Evolutionary conservation across 2,888 invertebrate species (phyloP).

Genomic region (Melieria omissa): DNA sequence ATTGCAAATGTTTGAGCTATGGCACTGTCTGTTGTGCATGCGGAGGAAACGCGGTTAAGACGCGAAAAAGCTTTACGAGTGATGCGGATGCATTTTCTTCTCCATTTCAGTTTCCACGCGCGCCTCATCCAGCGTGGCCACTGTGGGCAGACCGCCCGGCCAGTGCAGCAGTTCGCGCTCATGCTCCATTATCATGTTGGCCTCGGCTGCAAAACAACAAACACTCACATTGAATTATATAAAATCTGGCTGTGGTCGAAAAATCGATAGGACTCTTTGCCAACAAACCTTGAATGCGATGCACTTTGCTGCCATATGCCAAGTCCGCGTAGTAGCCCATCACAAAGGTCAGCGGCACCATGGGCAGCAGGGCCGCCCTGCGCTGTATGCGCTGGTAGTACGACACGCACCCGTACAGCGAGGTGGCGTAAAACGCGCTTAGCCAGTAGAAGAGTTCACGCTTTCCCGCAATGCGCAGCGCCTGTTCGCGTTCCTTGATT

Average conservation of each 20-base stretch:
- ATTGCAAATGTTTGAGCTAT: slow-evolving; percentile 19
- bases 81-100: slow-evolving; percentile 73
- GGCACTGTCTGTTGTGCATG: background rate
- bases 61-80: slow-evolving; percentile 57
- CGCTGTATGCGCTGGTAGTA: slow-evolving; percentile 74
- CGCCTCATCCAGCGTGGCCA: slow-evolving; percentile 77
- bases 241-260: background rate
- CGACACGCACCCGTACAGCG: slow-evolving; percentile 68
- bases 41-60: background rate
- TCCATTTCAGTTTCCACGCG: slow-evolving; percentile 74
- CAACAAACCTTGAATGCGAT: slow-evolving; percentile 75
- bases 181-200: slow-evolving; percentile 82
- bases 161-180: slow-evolving; percentile 76
- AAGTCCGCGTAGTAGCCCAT: slow-evolving; percentile 80
- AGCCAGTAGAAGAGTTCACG: slow-evolving; percentile 81
- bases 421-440: slow-evolving; percentile 74
- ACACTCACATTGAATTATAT: slow-evolving; percentile 26
- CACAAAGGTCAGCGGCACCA: slow-evolving; percentile 78
- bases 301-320: slow-evolving; percentile 81
- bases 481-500: slow-evolving; percentile 79
- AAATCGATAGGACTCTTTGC: background rate
- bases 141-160: slow-evolving; percentile 80
- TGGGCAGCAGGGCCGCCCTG: slow-evolving; percentile 72
- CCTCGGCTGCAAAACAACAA: slow-evolving; percentile 71
- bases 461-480: slow-evolving; percentile 76